Conservation (phyloP, 2,888 invertebrate species). For the Machimus atricapillus region DNA sequence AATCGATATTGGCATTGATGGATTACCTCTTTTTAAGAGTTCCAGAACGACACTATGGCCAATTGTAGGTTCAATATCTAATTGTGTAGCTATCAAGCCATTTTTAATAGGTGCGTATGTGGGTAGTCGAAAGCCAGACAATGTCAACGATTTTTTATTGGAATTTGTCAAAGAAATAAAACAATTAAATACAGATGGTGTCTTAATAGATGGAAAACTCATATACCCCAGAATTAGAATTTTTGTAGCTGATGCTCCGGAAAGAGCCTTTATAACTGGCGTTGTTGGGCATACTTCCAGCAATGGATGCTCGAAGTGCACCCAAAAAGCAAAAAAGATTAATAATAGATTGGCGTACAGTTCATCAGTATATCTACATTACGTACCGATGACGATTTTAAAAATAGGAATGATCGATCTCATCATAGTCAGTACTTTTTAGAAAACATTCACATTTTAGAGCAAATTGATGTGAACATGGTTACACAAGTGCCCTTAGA, state of each 20-base stretch:
- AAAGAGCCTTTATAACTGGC: background rate
- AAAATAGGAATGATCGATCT: background rate
- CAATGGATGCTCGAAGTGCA: background rate
- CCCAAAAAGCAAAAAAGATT: background rate
- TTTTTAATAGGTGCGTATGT: background rate
- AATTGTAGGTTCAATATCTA: background rate
- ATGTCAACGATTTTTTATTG: background rate
- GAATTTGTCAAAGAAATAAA: background rate
- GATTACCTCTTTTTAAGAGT: background rate
- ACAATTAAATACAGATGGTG: background rate
- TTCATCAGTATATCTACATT: background rate
- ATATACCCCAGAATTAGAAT: background rate
- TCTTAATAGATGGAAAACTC: background rate
- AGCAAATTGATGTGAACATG: conserved; percentile 26
- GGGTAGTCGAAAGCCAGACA: background rate
- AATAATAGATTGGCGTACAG: background rate
- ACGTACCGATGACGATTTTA: background rate
- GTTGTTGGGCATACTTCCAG: background rate
- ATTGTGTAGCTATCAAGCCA: background rate
- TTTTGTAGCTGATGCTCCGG: background rate
- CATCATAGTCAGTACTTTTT: background rate
- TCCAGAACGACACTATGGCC: background rate
- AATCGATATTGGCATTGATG: background rate
- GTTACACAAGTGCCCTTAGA: conserved; percentile 41
- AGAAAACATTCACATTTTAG: conserved; percentile 2